These are phyloP conservation scores for Glaucopsyche alexis DNA, from an alignment of 2,888 invertebrate species.

Conservation along the genomic window DNA sequence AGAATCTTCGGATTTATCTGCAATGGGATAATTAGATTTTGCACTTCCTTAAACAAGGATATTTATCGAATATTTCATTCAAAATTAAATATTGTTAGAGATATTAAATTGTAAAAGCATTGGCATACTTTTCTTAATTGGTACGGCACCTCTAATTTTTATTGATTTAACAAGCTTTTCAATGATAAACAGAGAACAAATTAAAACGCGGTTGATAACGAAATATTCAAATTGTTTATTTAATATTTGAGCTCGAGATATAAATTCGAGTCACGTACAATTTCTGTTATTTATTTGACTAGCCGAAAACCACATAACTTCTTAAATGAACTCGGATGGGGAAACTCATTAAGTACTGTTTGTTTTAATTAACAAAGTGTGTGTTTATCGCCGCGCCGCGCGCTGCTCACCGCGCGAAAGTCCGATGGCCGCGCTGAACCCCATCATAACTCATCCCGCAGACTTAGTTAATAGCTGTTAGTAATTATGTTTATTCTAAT, in stretches of 20 bases:
- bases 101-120: too few relatives aligned
- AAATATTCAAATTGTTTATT: constrained; percentile 18
- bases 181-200: neutral
- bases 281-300: constrained; percentile 63
- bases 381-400: neutral
- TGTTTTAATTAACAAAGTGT: constrained; percentile 26
- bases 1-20: neutral
- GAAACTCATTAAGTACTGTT: constrained; percentile 26
- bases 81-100: too few relatives aligned
- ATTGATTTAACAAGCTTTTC: too few relatives aligned
- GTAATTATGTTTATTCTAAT: neutral
- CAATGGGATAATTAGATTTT: constrained; percentile 13
- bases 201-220: constrained; percentile 2
- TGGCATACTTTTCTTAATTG: too few relatives aligned
- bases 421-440: neutral
- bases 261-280: constrained; percentile 69
- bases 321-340: constrained; percentile 48
- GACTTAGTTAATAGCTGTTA: neutral
- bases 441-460: neutral
- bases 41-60: neutral
- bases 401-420: neutral
- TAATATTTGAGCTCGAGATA: constrained; percentile 38
- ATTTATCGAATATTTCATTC: neutral
- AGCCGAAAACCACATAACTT: constrained; percentile 67
- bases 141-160: too few relatives aligned